Percentiles rank a stretch among this genome's conserved stretches.
Conservation (phyloP, 2,797 vertebrate species). For the Ptychadena robeensis region DNA sequence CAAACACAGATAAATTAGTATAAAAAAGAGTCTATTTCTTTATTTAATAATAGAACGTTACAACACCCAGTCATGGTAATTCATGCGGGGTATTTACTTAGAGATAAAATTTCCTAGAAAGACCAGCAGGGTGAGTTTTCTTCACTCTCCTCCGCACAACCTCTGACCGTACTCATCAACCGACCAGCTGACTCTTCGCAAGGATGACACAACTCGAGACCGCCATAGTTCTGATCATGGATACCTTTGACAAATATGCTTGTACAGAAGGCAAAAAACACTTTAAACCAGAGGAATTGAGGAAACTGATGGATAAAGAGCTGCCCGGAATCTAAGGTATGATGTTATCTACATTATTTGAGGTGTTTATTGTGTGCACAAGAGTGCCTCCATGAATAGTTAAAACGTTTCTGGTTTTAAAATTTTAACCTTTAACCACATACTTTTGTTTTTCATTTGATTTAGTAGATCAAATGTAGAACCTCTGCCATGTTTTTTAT, state of each 20-base stretch:
- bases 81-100: background rate
- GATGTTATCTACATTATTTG: conserved; percentile 10
- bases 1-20: conserved; percentile 26
- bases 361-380: background rate
- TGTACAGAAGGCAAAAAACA: conserved; percentile 53
- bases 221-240: conserved; percentile 69
- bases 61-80: background rate
- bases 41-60: background rate
- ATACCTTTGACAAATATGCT: conserved; percentile 73
- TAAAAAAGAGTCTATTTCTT: conserved; percentile 4
- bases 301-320: conserved; percentile 74
- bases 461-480: too few species aligned
- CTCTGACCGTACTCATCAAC: background rate
- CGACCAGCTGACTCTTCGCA: conserved; percentile 1
- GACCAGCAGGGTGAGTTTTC: too few species aligned
- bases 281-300: conserved; percentile 73
- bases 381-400: background rate
- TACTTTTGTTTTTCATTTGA: too few species aligned
- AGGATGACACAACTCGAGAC: conserved; percentile 73
- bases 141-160: conserved; percentile 10
- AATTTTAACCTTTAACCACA: background rate
- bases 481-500: too few species aligned
- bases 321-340: conserved; percentile 75
- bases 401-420: background rate
- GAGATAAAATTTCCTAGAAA: conserved; percentile 9